phyloP scores from a whole-genome alignment of 2,888 invertebrate species.

The Augiades crinisus region DNA sequence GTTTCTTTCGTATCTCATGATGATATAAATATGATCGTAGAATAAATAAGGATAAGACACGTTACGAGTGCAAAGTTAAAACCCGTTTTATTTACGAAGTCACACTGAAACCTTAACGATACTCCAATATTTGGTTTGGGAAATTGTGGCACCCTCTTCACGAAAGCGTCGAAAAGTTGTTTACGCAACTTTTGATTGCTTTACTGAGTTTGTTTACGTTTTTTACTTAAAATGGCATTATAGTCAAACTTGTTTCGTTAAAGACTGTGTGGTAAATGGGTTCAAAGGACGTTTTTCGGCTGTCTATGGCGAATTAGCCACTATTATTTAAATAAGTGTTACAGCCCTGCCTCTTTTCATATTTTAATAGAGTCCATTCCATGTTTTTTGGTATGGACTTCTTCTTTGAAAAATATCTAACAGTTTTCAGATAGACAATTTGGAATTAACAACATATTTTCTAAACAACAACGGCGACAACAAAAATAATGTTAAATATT shows the following conservation, averaged over 20 bases:
- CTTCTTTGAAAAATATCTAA: too few relatives aligned
- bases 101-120: neutral
- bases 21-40: too few relatives aligned
- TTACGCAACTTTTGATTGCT: conserved; percentile 77
- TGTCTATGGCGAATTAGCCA: too few relatives aligned
- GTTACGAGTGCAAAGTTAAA: too few relatives aligned
- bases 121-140: conserved; percentile 45
- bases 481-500: neutral
- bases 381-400: too few relatives aligned
- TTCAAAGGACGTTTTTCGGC: conserved; percentile 60
- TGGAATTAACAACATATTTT: too few relatives aligned
- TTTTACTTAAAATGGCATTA: conserved; percentile 69
- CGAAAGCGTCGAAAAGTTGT: conserved; percentile 66
- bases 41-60: too few relatives aligned
- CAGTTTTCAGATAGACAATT: too few relatives aligned
- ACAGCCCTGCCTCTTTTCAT: too few relatives aligned
- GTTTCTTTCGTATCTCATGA: too few relatives aligned
- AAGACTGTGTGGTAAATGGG: conserved; percentile 67
- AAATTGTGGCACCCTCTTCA: conserved; percentile 44
- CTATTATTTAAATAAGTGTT: too few relatives aligned
- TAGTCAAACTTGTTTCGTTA: conserved; percentile 73
- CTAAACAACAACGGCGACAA: neutral
- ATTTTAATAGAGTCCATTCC: too few relatives aligned
- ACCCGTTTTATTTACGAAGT: neutral
- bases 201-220: conserved; percentile 71